Evolutionary conservation across 2,888 invertebrate species (phyloP), one percentile per base, ranked within the genome.

Genomic region (Tholera decimalis): DNA sequence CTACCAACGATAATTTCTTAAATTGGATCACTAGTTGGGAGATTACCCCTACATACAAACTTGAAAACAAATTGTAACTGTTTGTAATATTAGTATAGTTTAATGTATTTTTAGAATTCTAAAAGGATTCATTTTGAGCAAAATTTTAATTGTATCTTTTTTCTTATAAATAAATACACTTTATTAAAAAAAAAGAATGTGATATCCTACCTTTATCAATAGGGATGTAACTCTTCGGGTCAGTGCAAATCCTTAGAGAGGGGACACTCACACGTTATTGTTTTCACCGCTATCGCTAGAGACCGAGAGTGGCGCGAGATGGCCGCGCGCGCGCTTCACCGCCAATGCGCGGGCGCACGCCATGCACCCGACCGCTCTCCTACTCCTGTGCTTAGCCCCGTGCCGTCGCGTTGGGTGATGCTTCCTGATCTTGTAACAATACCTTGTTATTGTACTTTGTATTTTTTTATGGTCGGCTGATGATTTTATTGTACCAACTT

Each of bases 291-390:
- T 66, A 84, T 67, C 67, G 70, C 58, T 67, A 82, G 84, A 85
- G 81, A 83, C 63, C 82, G 89, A 88, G 85, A 88, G 87, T 86
- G 80, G 67, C 82, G 82, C 76, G 84, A 80, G 88, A 88, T 80
- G 80, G 82, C 69, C 85, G 82, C 89, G 88, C 90, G 88, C 86
- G 86, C 88, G 89, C 83, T 83, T 73, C 77, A 78, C 73, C 72
- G 75, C 76, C 87, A 92, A 92, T 93, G 92, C 87, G 88, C 83
- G 39, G 28, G 79, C 83, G 78, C 72, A 47, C 28, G 54, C 49
- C 56, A 55, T 30, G 44, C 71, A 76, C 76, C 79, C 73, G 59
- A 39, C 49, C 73, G 41, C 66, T 60, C 83, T 82, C 79, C 82
- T 83, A 78, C 85, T 80, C 79, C 69, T 43, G 57, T 57, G 43